Evolutionary conservation across 2,888 invertebrate species (phyloP), one percentile per base, ranked within the genome.

Genomic region (Dromius quadrimaculatus): DNA sequence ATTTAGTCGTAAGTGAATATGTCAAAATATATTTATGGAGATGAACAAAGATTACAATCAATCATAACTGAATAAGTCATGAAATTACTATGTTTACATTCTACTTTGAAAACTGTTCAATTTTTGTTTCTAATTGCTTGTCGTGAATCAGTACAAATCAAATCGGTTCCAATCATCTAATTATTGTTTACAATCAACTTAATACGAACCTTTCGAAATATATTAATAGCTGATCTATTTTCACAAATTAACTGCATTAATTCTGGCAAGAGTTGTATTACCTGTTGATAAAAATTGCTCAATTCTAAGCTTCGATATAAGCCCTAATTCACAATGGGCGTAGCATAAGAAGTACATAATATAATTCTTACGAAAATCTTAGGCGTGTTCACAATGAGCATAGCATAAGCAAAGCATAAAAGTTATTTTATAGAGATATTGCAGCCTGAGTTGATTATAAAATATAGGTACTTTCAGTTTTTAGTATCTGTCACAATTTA

Each of bases 201-300:
- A 41, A 41, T 41, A 43, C 19, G 5, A 17, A 19, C n/a, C n/a
- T n/a, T n/a, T n/a, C n/a, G 23, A 13, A 47, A n/a, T 22, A 20
- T 47, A 47, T 47, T 47, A 47, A 47, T 47, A 47, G 47, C 22
- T 22, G 9, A 23, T 47, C 11, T 47, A 47, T 47, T 47, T 47
- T 22, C 23, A 45, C 23, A 1, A 47, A 47, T 19, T 47, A 23
- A 23, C 22, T 47, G 11, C 47, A 47, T 23, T n/a, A 47, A 47
- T 22, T 23, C 23, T 47, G 47, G 23, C 47, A 47, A 5, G 23
- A 28, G 6, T 8, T 28, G n/a, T 20, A 47, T 22, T n/a, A n/a
- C n/a, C n/a, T n/a, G n/a, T n/a, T n/a, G n/a, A n/a, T n/a, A n/a
- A n/a, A n/a, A n/a, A n/a, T n/a, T n/a, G n/a, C n/a, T n/a, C n/a